Evolutionary conservation across 2,797 vertebrate species (phyloP).

Genomic region (Borostomias antarcticus): DNA sequence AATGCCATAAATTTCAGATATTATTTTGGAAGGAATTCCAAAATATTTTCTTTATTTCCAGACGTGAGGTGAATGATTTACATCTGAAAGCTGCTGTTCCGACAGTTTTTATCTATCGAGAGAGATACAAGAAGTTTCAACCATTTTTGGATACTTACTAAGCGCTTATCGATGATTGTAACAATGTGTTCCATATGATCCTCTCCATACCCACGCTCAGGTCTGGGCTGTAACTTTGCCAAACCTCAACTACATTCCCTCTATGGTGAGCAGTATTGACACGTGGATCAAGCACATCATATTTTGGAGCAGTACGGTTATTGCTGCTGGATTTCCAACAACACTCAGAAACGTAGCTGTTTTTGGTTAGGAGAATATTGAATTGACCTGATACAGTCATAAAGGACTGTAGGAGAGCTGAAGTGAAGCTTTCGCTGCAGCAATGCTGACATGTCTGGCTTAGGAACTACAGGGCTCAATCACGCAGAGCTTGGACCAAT

Average conservation of each 20-base stretch:
- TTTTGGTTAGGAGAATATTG: constrained; percentile 24
- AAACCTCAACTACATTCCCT: neutral
- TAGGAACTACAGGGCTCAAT: neutral
- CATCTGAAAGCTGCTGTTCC: constrained; percentile 31
- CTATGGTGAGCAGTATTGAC: neutral
- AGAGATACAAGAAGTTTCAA: constrained; percentile 8
- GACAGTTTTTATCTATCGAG: constrained; percentile 25
- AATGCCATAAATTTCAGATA: constrained; percentile 48
- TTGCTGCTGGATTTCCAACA: constrained; percentile 12
- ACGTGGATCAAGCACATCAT: neutral
- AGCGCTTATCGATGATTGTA: neutral
- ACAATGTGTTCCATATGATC: constrained; percentile 9
- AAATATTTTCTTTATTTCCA: constrained; percentile 46
- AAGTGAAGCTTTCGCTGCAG: constrained; percentile 1
- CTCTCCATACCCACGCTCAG: constrained; percentile 13
- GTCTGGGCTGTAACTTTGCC: neutral
- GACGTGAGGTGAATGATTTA: constrained; percentile 44
- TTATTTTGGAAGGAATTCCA: constrained; percentile 45
- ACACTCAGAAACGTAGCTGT: constrained; percentile 22
- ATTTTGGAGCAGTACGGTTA: constrained; percentile 11
- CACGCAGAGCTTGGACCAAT: neutral
- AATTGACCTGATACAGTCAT: constrained; percentile 22
- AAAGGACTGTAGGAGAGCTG: constrained; percentile 7
- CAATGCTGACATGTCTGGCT: neutral
- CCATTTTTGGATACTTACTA: constrained; percentile 3